phyloP scores from a whole-genome alignment of 1,140 invertebrate genomes.

The Neuroterus valhalla region DNA sequence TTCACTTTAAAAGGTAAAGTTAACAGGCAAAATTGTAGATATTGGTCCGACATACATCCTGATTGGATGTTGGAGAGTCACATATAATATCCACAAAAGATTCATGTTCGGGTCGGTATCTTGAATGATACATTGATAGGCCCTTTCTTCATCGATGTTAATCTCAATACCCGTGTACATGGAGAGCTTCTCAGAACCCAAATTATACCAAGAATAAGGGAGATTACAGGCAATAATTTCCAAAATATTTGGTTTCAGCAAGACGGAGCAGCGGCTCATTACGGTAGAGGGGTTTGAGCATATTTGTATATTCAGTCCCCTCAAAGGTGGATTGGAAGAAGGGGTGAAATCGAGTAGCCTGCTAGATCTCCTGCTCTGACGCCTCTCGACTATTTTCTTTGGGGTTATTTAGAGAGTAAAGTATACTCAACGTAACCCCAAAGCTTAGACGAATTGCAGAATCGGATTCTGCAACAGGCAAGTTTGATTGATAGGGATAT shows the following conservation, averaged over 20 bases:
- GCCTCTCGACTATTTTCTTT: too few species aligned
- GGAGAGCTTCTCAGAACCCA: constrained; percentile 13
- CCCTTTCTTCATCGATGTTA: constrained; percentile 50
- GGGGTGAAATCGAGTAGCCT: too few species aligned
- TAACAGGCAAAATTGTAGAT: constrained; percentile 37
- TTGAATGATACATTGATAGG: constrained; percentile 44
- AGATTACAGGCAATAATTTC: constrained; percentile 26
- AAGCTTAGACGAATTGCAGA: too few species aligned
- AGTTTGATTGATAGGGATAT: too few species aligned
- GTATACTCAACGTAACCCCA: too few species aligned
- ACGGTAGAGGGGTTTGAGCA: neutral
- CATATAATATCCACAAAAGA: constrained; percentile 44
- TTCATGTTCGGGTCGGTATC: constrained; percentile 52
- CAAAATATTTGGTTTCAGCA: constrained; percentile 54
- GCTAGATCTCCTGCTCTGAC: too few species aligned
- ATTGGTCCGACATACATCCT: constrained; percentile 30
- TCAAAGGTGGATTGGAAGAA: too few species aligned
- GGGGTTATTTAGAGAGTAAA: too few species aligned
- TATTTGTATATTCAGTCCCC: too few species aligned
- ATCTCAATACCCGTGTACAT: constrained; percentile 38
- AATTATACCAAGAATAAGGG: constrained; percentile 28
- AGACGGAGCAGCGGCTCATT: constrained; percentile 53
- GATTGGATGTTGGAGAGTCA: constrained; percentile 19
- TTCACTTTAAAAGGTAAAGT: constrained; percentile 32
- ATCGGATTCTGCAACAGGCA: too few species aligned